Conservation (phyloP, 2,113 vertebrate species). For the Xiphophorus hellerii region DNA sequence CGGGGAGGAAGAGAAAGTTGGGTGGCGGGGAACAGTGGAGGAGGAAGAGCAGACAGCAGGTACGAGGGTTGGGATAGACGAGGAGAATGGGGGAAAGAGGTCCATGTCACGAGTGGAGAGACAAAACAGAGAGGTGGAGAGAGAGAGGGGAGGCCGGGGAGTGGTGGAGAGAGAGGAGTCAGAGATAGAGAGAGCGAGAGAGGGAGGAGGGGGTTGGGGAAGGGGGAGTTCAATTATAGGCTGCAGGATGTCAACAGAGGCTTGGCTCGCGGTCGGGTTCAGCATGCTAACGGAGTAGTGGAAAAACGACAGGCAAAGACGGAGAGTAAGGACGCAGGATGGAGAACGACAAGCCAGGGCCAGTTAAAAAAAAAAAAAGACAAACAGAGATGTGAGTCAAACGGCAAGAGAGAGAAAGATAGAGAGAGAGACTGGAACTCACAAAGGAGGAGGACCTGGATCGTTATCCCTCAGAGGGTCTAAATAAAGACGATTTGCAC, state of each 20-base stretch:
- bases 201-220: constrained; percentile 27
- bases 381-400: constrained; percentile 44
- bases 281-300: constrained; percentile 24
- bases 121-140: constrained; percentile 48
- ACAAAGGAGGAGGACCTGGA: neutral
- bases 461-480: neutral
- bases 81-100: constrained; percentile 4
- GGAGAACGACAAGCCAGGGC: constrained; percentile 23
- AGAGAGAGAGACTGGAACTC: constrained; percentile 19
- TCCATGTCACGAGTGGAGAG: constrained; percentile 18
- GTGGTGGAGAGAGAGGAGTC: constrained; percentile 35
- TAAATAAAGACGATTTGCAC: neutral
- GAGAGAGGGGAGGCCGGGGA: constrained; percentile 15
- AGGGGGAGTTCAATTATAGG: constrained; percentile 62
- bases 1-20: constrained; percentile 10
- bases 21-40: constrained; percentile 12
- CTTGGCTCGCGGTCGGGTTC: constrained; percentile 27
- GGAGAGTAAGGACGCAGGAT: constrained; percentile 9
- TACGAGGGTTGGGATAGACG: constrained; percentile 36
- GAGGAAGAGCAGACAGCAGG: constrained; percentile 26
- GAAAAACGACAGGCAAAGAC: constrained; percentile 14
- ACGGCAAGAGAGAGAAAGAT: constrained; percentile 18
- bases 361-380: constrained; percentile 24
- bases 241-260: constrained; percentile 44
- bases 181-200: constrained; percentile 38